These are phyloP conservation scores for Syngnathus acus DNA, from an alignment of 2,797 vertebrate species.

Conservation along the genomic window DNA sequence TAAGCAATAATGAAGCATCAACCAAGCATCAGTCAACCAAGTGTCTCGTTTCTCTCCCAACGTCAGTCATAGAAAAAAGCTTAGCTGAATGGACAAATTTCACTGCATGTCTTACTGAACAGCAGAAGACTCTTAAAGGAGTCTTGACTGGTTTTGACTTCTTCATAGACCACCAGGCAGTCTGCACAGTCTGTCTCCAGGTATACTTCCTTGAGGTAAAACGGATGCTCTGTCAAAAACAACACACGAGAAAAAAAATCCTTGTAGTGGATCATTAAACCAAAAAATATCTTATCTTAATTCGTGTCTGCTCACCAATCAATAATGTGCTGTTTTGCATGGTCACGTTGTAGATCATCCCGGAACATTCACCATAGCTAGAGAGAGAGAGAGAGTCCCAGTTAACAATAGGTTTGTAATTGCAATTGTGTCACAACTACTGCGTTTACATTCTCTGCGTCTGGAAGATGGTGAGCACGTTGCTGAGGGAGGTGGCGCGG, in stretches of 20 bases:
- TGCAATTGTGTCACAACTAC: not conserved
- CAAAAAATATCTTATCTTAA: too few species aligned
- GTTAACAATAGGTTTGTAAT: not conserved
- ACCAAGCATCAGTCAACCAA: not conserved
- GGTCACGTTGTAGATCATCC: slow-evolving; percentile 35
- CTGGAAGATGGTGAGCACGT: slow-evolving; percentile 44
- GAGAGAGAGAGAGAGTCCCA: not conserved
- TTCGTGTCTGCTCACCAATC: slow-evolving; percentile 44
- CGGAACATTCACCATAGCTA: slow-evolving; percentile 42
- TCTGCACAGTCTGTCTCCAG: slow-evolving; percentile 39
- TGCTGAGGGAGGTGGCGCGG: slow-evolving; percentile 29
- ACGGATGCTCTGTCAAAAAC: slow-evolving; percentile 43
- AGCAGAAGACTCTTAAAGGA: slow-evolving; percentile 46
- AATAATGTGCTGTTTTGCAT: slow-evolving; percentile 53
- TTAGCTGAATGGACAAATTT: not conserved
- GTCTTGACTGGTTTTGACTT: slow-evolving; percentile 29
- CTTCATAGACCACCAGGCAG: slow-evolving; percentile 47
- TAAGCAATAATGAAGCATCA: not conserved
- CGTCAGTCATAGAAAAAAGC: not conserved
- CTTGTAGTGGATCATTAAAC: not conserved
- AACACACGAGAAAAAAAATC: not conserved
- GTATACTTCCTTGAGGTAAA: slow-evolving; percentile 52
- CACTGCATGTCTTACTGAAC: slow-evolving; percentile 43
- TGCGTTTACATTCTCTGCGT: slow-evolving; percentile 47
- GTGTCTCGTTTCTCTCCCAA: not conserved